Base-by-base conservation (phyloP, 2,797 vertebrate species). In the Eidolon dupreanum region DNA sequence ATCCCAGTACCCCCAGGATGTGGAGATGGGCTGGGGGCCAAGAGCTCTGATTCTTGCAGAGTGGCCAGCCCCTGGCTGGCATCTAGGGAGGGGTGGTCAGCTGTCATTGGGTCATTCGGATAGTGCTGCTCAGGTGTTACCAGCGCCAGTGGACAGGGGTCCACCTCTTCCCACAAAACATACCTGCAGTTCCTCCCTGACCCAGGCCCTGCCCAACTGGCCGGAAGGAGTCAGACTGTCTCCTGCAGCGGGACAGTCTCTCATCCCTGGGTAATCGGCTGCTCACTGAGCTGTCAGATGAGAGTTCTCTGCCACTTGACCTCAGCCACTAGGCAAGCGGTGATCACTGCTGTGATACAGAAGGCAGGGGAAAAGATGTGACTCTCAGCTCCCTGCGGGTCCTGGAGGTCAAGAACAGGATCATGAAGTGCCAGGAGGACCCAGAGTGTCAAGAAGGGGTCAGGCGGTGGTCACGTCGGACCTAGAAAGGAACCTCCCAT, bases 141-240 rank as follows among this genome's bases (percentile, higher is more conserved):
- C 15, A 6, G 31, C 7, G 36, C 75, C 78, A 51, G 4, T 0
- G 11, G 26, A 61, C 17, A 63, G 33, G 36, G 31, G 4, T 20
- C 90, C 82, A 8, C 55, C 36, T 59, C 73, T 92, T 75, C 51
- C 61, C 57, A 73, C 33, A 83, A 51, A 89, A 63, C 28, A 24
- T 31, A 77, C 87, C 92, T 92, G 55, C 61, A 63, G 65, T 70
- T 71, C 88, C 59, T 20, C 36, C 41, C 57, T 61, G 66, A 26
- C 53, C 77, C 41, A 53, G 38, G 65, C 51, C 83, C 59, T 43
- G n/a, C 9, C 66, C 85, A 38, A 38, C 57, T 68, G 93, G 66
- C 88, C 24, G 4, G 92, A 95, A 93, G 94, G 65, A 97, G 79
- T 49, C 70, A 33, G 71, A 63, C 57, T 77, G 65, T 82, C 85